Conservation (phyloP, 2,797 vertebrate genomes). For the Sebastes oblongus region DNA sequence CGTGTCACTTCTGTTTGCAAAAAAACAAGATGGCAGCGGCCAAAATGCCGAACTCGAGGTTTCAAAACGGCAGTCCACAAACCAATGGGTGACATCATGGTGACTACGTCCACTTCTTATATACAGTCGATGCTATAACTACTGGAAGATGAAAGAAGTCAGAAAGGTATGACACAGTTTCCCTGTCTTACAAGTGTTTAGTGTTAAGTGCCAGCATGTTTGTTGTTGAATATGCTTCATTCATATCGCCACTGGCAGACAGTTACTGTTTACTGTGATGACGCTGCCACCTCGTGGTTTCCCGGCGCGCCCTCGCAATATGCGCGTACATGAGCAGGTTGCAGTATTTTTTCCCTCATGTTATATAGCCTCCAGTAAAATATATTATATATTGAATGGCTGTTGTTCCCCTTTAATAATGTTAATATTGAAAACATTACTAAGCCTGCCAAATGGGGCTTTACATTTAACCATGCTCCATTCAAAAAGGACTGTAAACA, state of each 20-base stretch:
- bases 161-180: not conserved
- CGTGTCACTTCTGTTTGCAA: no score
- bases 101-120: no score
- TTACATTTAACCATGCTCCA: not conserved
- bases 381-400: no score
- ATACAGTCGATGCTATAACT: no score
- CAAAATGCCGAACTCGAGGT: no score
- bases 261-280: not conserved
- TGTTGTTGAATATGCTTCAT: not conserved
- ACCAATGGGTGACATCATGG: no score
- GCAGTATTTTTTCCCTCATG: not conserved
- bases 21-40: accelerated
- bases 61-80: no score
- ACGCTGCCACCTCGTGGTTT: not conserved
- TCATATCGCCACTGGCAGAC: not conserved
- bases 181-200: not conserved
- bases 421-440: not conserved
- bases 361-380: no score
- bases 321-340: not conserved
- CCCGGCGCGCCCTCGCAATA: no score
- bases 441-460: not conserved
- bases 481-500: not conserved
- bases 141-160: no score
- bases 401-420: not conserved
- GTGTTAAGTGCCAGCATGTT: not conserved